phyloP scores from a whole-genome alignment of 64 coral and sea anemone genomes.

The Platygyra sinensis region DNA sequence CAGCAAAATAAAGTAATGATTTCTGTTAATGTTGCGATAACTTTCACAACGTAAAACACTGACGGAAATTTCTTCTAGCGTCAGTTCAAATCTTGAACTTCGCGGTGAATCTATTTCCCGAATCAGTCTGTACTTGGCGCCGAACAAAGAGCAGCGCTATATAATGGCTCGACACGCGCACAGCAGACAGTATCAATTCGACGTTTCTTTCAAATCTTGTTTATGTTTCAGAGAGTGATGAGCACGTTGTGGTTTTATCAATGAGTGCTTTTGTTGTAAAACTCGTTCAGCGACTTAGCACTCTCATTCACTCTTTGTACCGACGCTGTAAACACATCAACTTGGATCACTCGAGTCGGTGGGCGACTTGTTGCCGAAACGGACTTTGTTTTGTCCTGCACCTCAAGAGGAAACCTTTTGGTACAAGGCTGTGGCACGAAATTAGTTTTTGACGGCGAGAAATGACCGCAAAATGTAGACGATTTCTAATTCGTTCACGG shows the following conservation, averaged over 20 bases:
- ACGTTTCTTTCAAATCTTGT: constrained; percentile 9
- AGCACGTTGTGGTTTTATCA: constrained; percentile 26
- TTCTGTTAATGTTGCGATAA: not conserved
- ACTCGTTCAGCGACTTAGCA: not conserved
- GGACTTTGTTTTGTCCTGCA: not conserved
- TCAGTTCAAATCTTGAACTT: not conserved
- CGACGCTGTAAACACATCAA: not conserved
- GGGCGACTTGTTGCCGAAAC: not conserved
- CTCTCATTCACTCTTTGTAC: not conserved
- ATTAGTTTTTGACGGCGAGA: not conserved
- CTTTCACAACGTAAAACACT: not conserved
- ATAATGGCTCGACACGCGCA: not conserved
- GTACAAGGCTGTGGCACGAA: not conserved
- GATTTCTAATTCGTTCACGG: not conserved
- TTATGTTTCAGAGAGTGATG: not conserved
- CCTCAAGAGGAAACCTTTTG: not conserved
- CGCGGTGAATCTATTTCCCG: not conserved
- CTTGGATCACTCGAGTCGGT: not conserved
- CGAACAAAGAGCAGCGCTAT: not conserved
- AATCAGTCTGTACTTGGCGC: not conserved
- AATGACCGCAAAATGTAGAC: not conserved
- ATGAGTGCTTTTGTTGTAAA: not conserved
- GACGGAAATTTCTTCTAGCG: not conserved
- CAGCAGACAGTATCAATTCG: not conserved
- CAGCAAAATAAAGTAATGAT: not conserved